Conservation (phyloP, 2,113 vertebrate genomes). For the Probosciger aterrimus region DNA sequence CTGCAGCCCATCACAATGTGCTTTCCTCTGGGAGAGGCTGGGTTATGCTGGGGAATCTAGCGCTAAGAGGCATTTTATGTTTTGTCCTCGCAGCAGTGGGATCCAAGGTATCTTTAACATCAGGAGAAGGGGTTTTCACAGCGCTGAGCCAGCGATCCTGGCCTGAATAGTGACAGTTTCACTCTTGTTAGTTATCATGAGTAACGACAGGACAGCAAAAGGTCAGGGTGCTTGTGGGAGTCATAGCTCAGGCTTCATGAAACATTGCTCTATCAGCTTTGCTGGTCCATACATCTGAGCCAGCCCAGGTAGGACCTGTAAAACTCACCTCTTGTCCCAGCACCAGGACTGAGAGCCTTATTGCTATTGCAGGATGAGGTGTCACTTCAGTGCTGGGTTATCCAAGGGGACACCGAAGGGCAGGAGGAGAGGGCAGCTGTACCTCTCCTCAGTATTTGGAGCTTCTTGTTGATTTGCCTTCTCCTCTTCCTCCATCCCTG, state of each 20-base stretch:
- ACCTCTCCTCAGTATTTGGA: not conserved
- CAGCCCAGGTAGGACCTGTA: not conserved
- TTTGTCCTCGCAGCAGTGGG: not conserved
- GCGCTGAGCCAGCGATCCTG: not conserved
- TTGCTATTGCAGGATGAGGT: not conserved
- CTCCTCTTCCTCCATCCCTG: not conserved
- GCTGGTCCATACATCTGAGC: not conserved
- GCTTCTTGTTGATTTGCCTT: not conserved
- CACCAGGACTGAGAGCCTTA: too few relatives aligned
- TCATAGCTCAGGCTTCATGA: accelerated
- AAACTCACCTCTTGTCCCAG: not conserved
- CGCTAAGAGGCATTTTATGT: too few relatives aligned
- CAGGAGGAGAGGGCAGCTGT: not conserved
- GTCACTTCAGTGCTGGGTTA: too few relatives aligned
- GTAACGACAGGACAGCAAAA: accelerated
- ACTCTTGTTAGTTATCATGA: not conserved
- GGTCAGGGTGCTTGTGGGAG: not conserved
- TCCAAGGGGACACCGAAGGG: not conserved
- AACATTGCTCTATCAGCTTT: not conserved
- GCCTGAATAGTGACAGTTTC: not conserved
- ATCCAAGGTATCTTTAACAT: not conserved
- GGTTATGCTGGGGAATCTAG: not conserved
- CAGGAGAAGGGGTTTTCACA: not conserved
- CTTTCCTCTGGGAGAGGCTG: not conserved
- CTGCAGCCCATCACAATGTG: accelerated